phyloP scores from a whole-genome alignment of 2,888 invertebrate species.

The Epirrita christyi region DNA sequence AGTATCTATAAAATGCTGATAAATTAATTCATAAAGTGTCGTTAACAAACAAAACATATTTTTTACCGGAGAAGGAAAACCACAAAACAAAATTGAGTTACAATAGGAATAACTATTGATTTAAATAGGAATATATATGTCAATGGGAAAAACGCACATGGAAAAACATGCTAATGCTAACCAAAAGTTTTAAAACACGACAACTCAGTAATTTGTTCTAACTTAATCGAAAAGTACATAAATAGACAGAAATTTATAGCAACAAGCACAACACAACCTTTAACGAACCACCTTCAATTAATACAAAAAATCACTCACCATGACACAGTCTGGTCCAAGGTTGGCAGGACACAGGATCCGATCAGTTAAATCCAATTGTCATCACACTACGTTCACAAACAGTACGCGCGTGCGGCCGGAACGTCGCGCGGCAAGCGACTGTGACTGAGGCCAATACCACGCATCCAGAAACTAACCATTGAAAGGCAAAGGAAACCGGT shows the following conservation, averaged over 20 bases:
- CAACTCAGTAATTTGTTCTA: no score
- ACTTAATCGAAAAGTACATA: no score
- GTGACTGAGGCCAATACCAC: constrained; percentile 38
- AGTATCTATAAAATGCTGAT: not conserved
- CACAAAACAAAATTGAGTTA: no score
- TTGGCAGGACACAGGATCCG: constrained; percentile 33
- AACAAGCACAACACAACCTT: not conserved
- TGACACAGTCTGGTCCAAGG: constrained; percentile 31
- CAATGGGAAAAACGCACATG: no score
- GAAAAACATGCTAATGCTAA: no score
- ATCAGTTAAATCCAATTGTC: constrained; percentile 69
- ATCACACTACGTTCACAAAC: constrained; percentile 50
- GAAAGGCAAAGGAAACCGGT: constrained; percentile 6
- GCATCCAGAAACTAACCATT: constrained; percentile 14
- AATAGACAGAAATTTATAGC: not conserved
- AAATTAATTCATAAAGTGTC: not conserved
- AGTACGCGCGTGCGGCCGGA: constrained; percentile 57
- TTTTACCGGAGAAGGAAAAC: no score
- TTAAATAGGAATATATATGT: no score
- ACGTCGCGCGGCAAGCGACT: constrained; percentile 64
- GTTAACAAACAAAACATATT: not conserved
- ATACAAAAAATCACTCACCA: constrained; percentile 34
- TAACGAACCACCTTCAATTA: constrained; percentile 6
- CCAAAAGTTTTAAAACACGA: no score
- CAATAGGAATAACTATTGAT: no score